Base-by-base conservation (phyloP, 2,113 vertebrate species). In the Alaudala cheleensis region DNA sequence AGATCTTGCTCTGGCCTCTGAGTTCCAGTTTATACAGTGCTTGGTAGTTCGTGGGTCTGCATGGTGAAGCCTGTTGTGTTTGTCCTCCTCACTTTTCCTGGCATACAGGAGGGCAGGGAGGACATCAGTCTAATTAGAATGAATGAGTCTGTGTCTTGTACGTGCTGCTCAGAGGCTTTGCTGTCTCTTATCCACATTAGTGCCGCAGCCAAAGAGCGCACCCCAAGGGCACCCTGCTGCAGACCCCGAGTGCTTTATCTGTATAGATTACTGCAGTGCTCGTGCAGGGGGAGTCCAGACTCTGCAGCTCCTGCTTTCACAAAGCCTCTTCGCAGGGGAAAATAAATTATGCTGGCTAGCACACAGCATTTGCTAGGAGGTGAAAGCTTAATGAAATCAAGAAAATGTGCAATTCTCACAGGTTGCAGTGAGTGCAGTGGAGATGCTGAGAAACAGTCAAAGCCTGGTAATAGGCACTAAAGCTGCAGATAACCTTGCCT, bases 111-210 rank as follows among this genome's bases (percentile, higher is more conserved):
- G 29, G 39, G 40, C 37, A 87, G 93, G 86, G 74, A 92, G 74
- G 86, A 66, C 84, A 22, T 25, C 18, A 87, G 81, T 84, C 64
- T 92, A 71, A 81, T 95, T 57, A 65, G 77, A 50, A 49, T 67
- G 91, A 84, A 74, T 42, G 77, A 89, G 56, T 76, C 83, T 77
- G 39, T 74, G 70, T n/a, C 71, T 65, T 19, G 28, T 77, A 54
- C 7, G 1, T 81, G 90, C 90, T 65, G 71, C 73, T 94, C 82
- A 86, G 90, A 92, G 85, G 90, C 96, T 96, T 97, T 96, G 67
- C 91, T 86, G 49, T 76, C 85, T 77, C 85, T 88, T 80, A 82
- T 33, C 93, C 88, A 69, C 44, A 51, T 88, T 51, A 78, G 76
- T 70, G 86, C 70, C 0, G 2, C 91, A 83, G 82, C 79, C 77